Base-by-base conservation (phyloP, 1,140 invertebrate species). In the Trialeurodes vaporariorum region DNA sequence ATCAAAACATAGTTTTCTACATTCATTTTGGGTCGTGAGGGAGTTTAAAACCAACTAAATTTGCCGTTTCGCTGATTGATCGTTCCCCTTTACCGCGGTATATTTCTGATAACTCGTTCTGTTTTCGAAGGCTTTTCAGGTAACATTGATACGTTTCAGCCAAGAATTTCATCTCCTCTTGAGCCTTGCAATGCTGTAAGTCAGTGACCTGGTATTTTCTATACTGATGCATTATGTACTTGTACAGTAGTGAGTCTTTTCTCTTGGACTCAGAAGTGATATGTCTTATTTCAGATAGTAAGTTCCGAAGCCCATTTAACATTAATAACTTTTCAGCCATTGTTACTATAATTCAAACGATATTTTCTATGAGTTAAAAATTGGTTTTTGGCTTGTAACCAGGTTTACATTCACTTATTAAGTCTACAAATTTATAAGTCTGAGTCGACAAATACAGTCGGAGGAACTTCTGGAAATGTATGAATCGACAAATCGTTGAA, bases 11-110 rank as follows among this genome's bases (percentile, higher is more conserved):
- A n/a, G n/a, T n/a, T n/a, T n/a, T n/a, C n/a, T n/a, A n/a, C n/a
- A n/a, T n/a, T n/a, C n/a, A 85, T 74, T 85, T 88, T 21, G 88
- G 87, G 80, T 92, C 89, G 74, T 90, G 86, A 0, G 91, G 91
- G 27, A 94, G 76, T 75, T 91, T 92, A 72, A 93, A 92, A 25
- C 92, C 91, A 64, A 94, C 89, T 73, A 92, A 78, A 72, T 85
- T 83, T 21, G 92, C 91, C 12, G 91, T 92, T 71, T 91, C 87
- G 72, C 84, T 81, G 11, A 91, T 78, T 60, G 81, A 84, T 62
- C 89, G 79, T 76, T 93, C 91, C 22, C 90, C 90, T 76, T 85
- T 86, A 12, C 88, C 88, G 72, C 86, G 83, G 75, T 86, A 93
- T 60, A 87, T 82, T 11, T 76, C 76, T 69, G 85, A 83, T n/a